Conservation (phyloP, 2,113 vertebrate genomes). For the Gavia stellata region DNA sequence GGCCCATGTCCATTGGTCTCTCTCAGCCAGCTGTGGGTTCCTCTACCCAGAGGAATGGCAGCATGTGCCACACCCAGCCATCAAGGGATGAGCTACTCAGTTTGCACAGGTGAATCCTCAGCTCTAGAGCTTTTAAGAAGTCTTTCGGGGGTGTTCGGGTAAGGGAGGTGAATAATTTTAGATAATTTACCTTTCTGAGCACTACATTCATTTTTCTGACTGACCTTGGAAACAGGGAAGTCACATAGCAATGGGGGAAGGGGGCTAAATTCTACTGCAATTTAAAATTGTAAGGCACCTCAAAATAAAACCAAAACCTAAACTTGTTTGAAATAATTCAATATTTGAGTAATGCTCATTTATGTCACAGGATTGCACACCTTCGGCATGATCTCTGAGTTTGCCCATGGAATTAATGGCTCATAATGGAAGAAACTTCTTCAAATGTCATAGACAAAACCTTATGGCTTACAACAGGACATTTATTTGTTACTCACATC, state of each 20-base stretch:
- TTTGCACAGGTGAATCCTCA: neutral
- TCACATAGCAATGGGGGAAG: neutral
- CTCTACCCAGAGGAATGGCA: neutral
- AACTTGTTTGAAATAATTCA: neutral
- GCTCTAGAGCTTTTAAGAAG: neutral
- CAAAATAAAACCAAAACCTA: neutral
- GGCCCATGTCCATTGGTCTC: neutral
- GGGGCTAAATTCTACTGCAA: neutral
- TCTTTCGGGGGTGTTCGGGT: neutral
- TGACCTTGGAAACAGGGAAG: neutral
- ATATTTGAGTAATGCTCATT: neutral
- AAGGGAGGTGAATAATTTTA: neutral
- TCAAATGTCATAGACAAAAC: neutral
- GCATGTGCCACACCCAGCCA: rapidly evolving
- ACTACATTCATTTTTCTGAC: neutral
- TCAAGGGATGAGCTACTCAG: neutral
- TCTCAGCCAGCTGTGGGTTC: neutral
- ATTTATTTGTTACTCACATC: neutral
- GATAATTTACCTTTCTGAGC: neutral
- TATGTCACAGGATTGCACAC: neutral
- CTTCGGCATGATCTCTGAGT: neutral
- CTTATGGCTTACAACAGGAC: neutral
- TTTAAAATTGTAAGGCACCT: neutral
- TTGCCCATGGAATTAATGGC: neutral
- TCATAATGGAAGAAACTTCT: neutral